phyloP scores from a whole-genome alignment of 2,797 vertebrate species.

The Hipposideros larvatus region DNA sequence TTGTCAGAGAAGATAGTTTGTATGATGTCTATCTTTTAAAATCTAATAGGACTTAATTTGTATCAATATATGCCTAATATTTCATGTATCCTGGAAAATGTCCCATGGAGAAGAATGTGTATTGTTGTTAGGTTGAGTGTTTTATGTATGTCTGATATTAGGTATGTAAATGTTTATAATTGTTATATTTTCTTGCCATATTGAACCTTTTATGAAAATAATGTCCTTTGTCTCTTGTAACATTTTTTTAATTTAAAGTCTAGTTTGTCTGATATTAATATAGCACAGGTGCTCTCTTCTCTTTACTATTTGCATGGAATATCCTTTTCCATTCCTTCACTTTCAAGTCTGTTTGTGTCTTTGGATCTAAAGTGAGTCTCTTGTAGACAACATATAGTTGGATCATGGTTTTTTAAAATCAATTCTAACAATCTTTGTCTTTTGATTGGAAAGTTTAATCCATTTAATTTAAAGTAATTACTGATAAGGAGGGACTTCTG shows the following conservation, averaged over 20 bases:
- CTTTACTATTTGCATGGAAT: background rate
- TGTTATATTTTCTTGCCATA: background rate
- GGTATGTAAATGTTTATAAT: background rate
- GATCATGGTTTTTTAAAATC: background rate
- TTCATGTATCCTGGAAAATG: background rate
- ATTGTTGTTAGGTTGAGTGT: background rate
- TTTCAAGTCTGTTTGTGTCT: background rate
- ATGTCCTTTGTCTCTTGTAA: background rate
- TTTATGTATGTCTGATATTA: background rate
- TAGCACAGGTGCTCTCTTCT: background rate
- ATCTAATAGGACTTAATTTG: background rate
- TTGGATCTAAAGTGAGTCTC: background rate
- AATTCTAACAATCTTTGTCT: background rate
- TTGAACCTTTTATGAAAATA: background rate
- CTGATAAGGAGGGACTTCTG: background rate
- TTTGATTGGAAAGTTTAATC: background rate
- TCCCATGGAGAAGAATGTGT: background rate
- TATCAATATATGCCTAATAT: background rate
- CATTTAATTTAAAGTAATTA: background rate
- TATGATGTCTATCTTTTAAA: background rate
- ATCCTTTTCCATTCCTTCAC: background rate
- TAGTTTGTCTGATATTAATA: background rate
- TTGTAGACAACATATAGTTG: background rate
- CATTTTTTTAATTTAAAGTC: background rate
- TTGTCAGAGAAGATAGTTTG: background rate